Percentiles rank a stretch among this genome's conserved stretches.
phyloP scores from a whole-genome alignment of 1,140 invertebrate genomes.

The Bombus pyrosoma region DNA sequence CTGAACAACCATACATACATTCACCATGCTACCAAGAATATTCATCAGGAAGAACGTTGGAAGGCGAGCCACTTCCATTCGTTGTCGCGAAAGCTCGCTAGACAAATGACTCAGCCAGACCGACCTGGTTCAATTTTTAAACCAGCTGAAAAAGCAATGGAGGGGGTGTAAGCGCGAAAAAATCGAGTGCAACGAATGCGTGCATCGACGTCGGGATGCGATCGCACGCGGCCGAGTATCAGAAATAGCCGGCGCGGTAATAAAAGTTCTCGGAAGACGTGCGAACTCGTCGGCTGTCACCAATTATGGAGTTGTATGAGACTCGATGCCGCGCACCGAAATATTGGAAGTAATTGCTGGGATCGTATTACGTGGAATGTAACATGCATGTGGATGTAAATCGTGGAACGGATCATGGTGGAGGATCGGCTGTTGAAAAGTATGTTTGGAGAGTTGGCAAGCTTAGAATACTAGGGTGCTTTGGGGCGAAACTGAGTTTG shows the following conservation, averaged over 20 bases:
- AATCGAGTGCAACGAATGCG: conserved; percentile 11
- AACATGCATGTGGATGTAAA: background rate
- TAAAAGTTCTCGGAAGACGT: conserved; percentile 44
- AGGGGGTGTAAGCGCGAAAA: background rate
- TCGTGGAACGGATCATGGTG: background rate
- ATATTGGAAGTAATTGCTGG: conserved; percentile 44
- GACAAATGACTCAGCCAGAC: conserved; percentile 42
- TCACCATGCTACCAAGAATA: no score
- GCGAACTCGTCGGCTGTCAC: conserved; percentile 29
- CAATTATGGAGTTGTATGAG: conserved; percentile 44
- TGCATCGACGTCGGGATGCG: conserved; percentile 34
- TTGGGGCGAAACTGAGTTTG: background rate
- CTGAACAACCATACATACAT: no score
- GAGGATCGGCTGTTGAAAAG: background rate
- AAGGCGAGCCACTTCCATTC: no score
- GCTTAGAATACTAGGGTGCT: background rate
- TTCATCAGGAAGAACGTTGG: no score
- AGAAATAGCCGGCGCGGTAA: conserved; percentile 51
- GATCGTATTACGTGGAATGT: conserved; percentile 39
- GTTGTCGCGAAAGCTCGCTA: conserved; percentile 17
- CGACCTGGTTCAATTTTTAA: conserved; percentile 60
- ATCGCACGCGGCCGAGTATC: background rate
- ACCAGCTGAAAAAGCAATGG: background rate
- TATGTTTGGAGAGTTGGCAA: background rate
- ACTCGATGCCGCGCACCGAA: conserved; percentile 23